Evolutionary conservation across 53 echinoderm and acorn worm species (phyloP).

Genomic region (Stichopus horrens): DNA sequence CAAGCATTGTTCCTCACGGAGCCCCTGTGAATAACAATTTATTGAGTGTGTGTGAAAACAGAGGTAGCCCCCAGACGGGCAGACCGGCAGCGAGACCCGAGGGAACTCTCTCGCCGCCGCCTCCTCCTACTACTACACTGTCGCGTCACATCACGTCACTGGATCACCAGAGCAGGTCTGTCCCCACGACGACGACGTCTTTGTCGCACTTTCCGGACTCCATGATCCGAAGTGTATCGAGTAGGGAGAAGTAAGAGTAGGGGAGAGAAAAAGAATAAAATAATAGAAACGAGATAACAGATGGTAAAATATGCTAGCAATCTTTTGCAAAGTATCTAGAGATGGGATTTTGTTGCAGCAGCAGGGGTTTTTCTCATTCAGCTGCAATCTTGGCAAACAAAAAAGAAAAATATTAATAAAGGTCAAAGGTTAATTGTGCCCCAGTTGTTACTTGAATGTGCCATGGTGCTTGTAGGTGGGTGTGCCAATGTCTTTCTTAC

Average conservation of each 20-base stretch:
- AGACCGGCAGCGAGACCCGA: background rate
- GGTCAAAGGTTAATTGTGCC: constrained; percentile 40
- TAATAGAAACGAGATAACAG: too few species aligned
- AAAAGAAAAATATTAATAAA: background rate
- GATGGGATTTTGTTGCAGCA: constrained; percentile 23
- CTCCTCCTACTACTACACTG: too few species aligned
- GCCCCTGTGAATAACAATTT: constrained; percentile 53
- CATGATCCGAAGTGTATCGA: background rate
- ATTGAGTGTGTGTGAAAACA: constrained; percentile 61
- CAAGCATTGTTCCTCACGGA: constrained; percentile 42
- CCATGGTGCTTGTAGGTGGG: constrained; percentile 56
- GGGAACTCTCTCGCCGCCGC: background rate
- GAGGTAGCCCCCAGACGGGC: constrained; percentile 14
- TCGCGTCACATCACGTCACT: too few species aligned
- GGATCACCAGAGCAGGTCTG: too few species aligned
- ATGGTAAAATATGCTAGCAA: background rate
- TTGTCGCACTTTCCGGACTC: constrained; percentile 1
- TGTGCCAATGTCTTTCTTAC: constrained; percentile 54
- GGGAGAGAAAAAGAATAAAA: background rate
- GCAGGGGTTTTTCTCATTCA: background rate
- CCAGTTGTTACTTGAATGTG: constrained; percentile 45
- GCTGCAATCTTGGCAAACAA: constrained; percentile 13
- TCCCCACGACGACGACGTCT: background rate
- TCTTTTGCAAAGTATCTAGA: constrained; percentile 32
- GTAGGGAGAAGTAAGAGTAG: background rate